Base-by-base conservation (phyloP, 2,888 invertebrate genomes). In the Stramonita haemastoma region DNA sequence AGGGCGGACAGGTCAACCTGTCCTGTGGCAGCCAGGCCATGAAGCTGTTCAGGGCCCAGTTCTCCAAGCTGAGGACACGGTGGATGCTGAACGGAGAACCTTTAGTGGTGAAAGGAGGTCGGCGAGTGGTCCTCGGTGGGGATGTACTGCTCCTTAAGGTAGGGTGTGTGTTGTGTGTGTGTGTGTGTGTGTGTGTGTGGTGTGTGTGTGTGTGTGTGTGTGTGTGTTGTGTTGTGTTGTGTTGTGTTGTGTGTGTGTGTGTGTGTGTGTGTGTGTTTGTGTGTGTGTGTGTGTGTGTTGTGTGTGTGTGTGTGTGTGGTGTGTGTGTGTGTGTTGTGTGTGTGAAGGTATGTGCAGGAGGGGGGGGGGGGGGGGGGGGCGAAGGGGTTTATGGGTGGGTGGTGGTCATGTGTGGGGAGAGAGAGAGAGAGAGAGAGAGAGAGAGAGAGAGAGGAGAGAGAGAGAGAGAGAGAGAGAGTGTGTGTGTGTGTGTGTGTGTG, bases 1-100 rank as follows among this genome's bases (percentile, higher is more conserved):
- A 91, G 66, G 92, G 93, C 84, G 94, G 93, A 86, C 92, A 91
- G 11, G 92, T 73, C 13, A 91, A 91, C 66, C 93, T 93, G 60
- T 93, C 88, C 0, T 94, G 93, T 86, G 92, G 93, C 79, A 93
- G 90, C 56, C 94, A 34, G 11, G 93, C 90, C 17, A 93, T 92
- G 91, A 87, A 94, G 89, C 1, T 91, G 91, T 0, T 93, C 46
- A 11, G 93, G 93, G 0, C 93, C 92, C 26, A 92, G 60, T 13
- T 93, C 56, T 13, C 95, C 91, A 91, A 94, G 94, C 6, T 91
- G 85, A 11, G 94, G 91, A 90, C 93, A 94, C 11, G 92, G 46
- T 88, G 93, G 92, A n/a, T 92, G 93, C 89, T 91, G 92, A 19
- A 93, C 86, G 22, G 94, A 92, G 94, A 89, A 13, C 90, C 87